Conservation (phyloP, 1,140 invertebrate species). For the Papilio machaon region DNA sequence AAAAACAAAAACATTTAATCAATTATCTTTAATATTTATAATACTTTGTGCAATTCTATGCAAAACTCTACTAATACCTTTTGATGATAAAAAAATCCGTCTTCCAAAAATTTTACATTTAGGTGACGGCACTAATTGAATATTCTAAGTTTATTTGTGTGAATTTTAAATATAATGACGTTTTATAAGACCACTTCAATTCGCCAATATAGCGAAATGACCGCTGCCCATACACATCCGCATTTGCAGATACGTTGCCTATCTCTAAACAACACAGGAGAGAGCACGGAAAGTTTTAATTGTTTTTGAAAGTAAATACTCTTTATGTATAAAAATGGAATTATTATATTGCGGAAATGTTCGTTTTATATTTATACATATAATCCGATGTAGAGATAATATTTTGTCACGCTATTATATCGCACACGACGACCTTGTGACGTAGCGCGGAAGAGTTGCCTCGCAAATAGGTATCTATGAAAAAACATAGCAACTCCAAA, state of each 20-base stretch:
- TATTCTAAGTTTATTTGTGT: no score
- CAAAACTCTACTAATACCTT: not conserved
- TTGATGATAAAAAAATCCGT: not conserved
- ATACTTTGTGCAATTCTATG: not conserved
- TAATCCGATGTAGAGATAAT: slow-evolving; percentile 19
- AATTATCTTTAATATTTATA: no score
- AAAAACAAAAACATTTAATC: not conserved
- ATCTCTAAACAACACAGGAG: no score
- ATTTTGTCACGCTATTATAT: slow-evolving; percentile 19
- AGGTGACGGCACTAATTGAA: no score
- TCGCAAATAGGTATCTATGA: not conserved
- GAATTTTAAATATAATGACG: no score
- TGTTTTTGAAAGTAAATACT: no score
- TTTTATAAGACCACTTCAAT: no score
- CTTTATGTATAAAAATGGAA: not conserved
- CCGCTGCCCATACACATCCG: no score
- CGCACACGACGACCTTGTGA: slow-evolving; percentile 10
- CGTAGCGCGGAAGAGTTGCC: slow-evolving; percentile 3
- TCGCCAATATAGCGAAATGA: no score
- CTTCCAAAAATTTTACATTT: not conserved
- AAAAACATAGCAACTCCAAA: not conserved
- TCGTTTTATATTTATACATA: not conserved
- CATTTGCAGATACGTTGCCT: no score
- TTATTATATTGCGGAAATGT: slow-evolving; percentile 1
- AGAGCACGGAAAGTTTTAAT: no score